Evolutionary conservation across 2,797 vertebrate species (phyloP).

Genomic region (Cossypha dichroa): DNA sequence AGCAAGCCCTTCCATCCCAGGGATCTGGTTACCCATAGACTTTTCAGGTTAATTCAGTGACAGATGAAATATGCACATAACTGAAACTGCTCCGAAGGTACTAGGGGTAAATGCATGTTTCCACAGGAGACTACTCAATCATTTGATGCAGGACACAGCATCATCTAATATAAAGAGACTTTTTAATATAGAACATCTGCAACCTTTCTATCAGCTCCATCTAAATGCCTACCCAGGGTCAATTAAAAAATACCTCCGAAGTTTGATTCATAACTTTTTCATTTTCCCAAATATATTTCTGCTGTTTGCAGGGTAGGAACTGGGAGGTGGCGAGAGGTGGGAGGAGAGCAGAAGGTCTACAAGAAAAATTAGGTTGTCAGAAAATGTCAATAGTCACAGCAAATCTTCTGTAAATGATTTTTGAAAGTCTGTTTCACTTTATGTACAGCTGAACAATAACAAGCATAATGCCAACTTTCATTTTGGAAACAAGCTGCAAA

Average conservation of each 20-base stretch:
- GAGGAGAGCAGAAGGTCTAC: neutral
- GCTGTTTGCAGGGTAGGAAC: constrained; percentile 15
- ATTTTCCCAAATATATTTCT: constrained; percentile 63
- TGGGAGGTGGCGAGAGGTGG: neutral
- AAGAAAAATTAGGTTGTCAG: constrained; percentile 31
- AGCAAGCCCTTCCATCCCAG: neutral
- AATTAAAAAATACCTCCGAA: constrained; percentile 74
- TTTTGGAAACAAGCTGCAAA: constrained; percentile 14
- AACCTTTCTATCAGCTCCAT: constrained; percentile 64
- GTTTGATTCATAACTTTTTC: constrained; percentile 67
- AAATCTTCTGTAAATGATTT: constrained; percentile 55
- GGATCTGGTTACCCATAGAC: constrained; percentile 15
- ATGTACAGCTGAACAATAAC: constrained; percentile 31
- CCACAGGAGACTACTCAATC: constrained; percentile 78
- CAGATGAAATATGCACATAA: constrained; percentile 73
- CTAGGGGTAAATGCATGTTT: constrained; percentile 66
- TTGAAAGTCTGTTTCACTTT: constrained; percentile 40
- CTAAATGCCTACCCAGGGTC: constrained; percentile 40
- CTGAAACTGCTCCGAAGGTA: constrained; percentile 58
- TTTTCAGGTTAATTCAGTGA: constrained; percentile 67
- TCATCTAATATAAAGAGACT: constrained; percentile 72
- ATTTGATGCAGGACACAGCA: constrained; percentile 61
- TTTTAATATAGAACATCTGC: constrained; percentile 78
- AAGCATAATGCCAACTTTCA: constrained; percentile 14
- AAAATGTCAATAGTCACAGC: constrained; percentile 30